Base-by-base conservation (phyloP, 1,140 invertebrate genomes). In the Drosophila pruinosa region DNA sequence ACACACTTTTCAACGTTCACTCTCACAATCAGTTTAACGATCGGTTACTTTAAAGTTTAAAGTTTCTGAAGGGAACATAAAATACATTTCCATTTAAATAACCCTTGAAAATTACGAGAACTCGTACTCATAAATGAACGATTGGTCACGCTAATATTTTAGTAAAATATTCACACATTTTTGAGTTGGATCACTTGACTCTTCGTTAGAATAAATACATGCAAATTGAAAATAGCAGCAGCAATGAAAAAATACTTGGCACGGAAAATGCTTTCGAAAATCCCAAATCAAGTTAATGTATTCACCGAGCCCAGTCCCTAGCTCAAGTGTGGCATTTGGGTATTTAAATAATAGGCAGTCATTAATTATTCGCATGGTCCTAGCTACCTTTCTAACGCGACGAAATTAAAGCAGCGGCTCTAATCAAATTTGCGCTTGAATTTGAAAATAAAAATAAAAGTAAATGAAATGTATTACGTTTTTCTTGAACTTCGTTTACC, bases 261-360 rank as follows among this genome's bases (percentile, higher is more conserved):
- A n/a, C n/a, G n/a, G n/a, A n/a, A 70, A 72, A 57, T 48, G 58
- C 73, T 47, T 50, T 53, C 47, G 43, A 78, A 59, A 64, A 34
- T 28, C 67, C 57, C 64, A 79, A 80, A 72, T 81, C 73, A 67
- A 82, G 69, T 82, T 82, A 77, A 74, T 70, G 72, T 69, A 22
- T 38, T 12, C 28, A 19, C 50, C 19, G 12, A 22, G 10, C 19
- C 19, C 43, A 15, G 3, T 12, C 28, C 12, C 34, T 1, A 17
- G 38, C 31, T 57, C 39, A 67, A 78, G 68, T 62, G 64, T 26
- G 34, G 43, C 52, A 38, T 77, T 72, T 72, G 63, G 56, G 39
- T 47, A 74, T 74, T 34, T 81, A 56, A 81, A 81, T 78, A 81
- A 81, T 77, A 73, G 78, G 58, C 63, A 45, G 50, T 74, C 73